Evolutionary conservation across 2,888 invertebrate species (phyloP).

Genomic region (Drosophila anomalipes): DNA sequence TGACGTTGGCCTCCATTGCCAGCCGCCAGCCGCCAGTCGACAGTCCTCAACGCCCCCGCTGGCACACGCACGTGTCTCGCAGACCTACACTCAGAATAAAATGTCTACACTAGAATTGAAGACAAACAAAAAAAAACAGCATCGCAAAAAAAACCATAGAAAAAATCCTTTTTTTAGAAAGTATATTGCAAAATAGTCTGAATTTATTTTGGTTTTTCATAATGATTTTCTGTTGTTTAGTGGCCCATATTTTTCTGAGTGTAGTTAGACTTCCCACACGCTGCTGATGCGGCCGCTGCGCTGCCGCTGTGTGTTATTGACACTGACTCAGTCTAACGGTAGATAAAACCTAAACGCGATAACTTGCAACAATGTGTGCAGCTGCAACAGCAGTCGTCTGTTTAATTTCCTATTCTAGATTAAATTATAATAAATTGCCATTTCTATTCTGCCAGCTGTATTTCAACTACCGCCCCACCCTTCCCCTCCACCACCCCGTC

Average conservation of each 20-base stretch:
- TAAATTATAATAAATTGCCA: slow-evolving; percentile 81
- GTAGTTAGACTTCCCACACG: slow-evolving; percentile 31
- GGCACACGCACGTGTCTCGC: slow-evolving; percentile 27
- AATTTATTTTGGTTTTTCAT: neutral
- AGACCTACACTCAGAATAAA: neutral
- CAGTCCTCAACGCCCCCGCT: slow-evolving; percentile 62
- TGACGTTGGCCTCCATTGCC: slow-evolving; percentile 75
- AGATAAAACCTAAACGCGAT: slow-evolving; percentile 76
- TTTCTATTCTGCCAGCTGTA: slow-evolving; percentile 33
- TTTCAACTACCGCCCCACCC: neutral
- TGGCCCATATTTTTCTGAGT: neutral
- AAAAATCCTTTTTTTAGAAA: neutral
- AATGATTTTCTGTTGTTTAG: neutral
- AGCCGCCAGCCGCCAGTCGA: slow-evolving; percentile 9
- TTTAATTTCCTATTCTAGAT: slow-evolving; percentile 80
- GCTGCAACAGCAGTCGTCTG: slow-evolving; percentile 38
- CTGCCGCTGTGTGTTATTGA: slow-evolving; percentile 67
- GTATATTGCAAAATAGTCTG: neutral
- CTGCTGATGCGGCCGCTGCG: slow-evolving; percentile 10
- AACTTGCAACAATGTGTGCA: slow-evolving; percentile 73
- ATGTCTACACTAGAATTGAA: neutral
- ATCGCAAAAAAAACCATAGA: neutral
- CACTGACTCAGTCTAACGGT: slow-evolving; percentile 74
- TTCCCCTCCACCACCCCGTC: no score
- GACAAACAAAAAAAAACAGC: neutral